Evolutionary conservation across 2,797 vertebrate genomes (phyloP).

Genomic region (Falco naumanni): DNA sequence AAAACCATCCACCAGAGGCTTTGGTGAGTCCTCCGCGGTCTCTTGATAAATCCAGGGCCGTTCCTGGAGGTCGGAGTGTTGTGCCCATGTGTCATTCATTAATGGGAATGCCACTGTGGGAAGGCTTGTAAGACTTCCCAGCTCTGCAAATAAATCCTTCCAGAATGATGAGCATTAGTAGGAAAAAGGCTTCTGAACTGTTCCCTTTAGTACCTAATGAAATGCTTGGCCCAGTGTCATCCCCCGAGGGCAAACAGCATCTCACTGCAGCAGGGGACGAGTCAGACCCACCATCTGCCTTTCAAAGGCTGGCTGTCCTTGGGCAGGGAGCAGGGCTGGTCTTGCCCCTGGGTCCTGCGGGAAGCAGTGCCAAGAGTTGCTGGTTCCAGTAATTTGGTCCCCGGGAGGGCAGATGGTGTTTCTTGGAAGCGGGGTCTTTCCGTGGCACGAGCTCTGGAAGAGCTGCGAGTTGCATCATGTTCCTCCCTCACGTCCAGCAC

Average conservation of each 20-base stretch:
- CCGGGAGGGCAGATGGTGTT: not conserved
- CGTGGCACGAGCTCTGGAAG: fast-evolving
- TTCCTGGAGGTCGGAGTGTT: not conserved
- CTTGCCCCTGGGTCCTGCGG: not conserved
- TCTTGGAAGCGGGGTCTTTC: not conserved
- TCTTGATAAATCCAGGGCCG: fast-evolving
- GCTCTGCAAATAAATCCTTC: not conserved
- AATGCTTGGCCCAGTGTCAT: not conserved
- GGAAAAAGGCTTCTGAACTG: not conserved
- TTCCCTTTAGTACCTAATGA: not conserved
- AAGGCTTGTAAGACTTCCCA: not conserved
- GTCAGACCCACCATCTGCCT: not conserved
- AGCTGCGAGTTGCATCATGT: not conserved
- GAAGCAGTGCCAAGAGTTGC: not conserved
- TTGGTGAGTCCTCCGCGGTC: fast-evolving
- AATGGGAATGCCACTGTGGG: not conserved
- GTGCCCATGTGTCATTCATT: not conserved
- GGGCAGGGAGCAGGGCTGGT: not conserved
- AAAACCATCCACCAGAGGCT: not conserved
- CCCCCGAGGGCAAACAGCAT: not conserved
- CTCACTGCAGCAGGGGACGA: not conserved
- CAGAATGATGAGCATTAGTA: not conserved
- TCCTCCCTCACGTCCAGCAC: not conserved
- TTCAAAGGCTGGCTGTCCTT: not conserved
- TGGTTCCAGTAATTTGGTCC: not conserved